A percentile compares a stretch with the other conserved stretches of the same genome.
These are phyloP conservation scores for Listronotus oregonensis DNA, from an alignment of 1,140 invertebrate species.

Conservation along the genomic window DNA sequence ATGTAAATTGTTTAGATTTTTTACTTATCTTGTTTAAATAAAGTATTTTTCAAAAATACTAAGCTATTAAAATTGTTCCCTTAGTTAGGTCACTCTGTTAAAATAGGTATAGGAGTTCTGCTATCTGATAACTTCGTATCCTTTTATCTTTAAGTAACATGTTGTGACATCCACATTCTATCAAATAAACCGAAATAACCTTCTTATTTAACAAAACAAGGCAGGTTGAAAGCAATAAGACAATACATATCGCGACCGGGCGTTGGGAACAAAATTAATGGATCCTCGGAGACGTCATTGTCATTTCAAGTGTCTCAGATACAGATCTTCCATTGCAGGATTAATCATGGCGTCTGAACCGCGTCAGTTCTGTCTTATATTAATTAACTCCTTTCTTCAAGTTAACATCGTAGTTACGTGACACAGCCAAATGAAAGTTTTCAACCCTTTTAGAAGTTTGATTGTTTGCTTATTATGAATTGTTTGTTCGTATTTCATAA, in stretches of 20 bases:
- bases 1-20: too few species aligned
- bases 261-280: conserved; percentile 33
- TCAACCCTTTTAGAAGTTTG: conserved; percentile 26
- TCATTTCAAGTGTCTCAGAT: conserved; percentile 43
- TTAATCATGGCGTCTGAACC: conserved; percentile 41
- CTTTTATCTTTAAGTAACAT: not conserved
- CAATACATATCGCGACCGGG: conserved; percentile 11
- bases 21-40: too few species aligned
- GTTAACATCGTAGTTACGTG: conserved; percentile 43
- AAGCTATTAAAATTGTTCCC: too few species aligned
- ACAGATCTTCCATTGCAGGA: conserved; percentile 38
- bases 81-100: too few species aligned
- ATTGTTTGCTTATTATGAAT: conserved; percentile 23
- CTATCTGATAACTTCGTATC: not conserved
- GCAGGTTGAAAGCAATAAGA: conserved; percentile 10
- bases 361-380: conserved; percentile 33
- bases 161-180: not conserved
- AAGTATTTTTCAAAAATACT: too few species aligned
- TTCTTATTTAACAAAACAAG: conserved; percentile 20
- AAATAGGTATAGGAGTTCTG: too few species aligned
- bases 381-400: conserved; percentile 45
- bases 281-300: conserved; percentile 40
- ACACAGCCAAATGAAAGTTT: conserved; percentile 26
- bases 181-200: conserved; percentile 10
- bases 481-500: conserved; percentile 1